Percentiles rank a stretch among this genome's conserved stretches.
Evolutionary conservation across 2,797 vertebrate species (phyloP).

Genomic region (Schizopygopsis malacanthus): DNA sequence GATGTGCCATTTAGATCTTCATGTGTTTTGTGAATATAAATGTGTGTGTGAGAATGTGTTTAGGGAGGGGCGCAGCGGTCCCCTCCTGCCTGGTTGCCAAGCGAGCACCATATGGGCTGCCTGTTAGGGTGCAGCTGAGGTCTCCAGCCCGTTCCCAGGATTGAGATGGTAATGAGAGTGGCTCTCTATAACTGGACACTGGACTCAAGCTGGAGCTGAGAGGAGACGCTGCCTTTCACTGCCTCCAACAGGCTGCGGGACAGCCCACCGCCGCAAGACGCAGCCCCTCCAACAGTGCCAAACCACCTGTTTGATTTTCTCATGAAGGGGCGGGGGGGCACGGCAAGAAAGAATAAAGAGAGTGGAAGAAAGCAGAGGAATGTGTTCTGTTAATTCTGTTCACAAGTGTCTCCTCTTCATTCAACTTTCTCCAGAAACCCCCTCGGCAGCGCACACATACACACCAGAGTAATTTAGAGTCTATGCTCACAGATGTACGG

Average conservation of each 20-base stretch:
- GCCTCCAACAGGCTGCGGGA: constrained; percentile 82
- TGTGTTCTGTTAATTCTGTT: constrained; percentile 82
- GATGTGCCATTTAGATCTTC: neutral
- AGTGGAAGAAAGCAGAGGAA: constrained; percentile 78
- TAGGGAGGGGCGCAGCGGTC: constrained; percentile 33
- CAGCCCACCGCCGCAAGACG: constrained; percentile 77
- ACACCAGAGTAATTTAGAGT: constrained; percentile 54
- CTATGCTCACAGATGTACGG: constrained; percentile 51
- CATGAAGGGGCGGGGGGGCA: constrained; percentile 75
- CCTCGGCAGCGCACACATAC: constrained; percentile 47
- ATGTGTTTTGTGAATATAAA: constrained; percentile 21
- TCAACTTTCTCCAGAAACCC: constrained; percentile 77
- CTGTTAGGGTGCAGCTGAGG: constrained; percentile 82
- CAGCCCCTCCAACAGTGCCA: constrained; percentile 82
- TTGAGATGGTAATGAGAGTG: constrained; percentile 88
- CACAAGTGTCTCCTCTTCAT: constrained; percentile 80
- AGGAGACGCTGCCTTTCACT: constrained; percentile 76
- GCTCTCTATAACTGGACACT: constrained; percentile 79
- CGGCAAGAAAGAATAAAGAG: constrained; percentile 29
- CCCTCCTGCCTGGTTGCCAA: constrained; percentile 80
- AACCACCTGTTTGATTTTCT: constrained; percentile 89
- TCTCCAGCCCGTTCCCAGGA: constrained; percentile 84
- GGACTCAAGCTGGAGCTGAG: constrained; percentile 81
- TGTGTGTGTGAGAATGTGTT: constrained; percentile 52
- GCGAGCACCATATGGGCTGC: constrained; percentile 83